These are phyloP conservation scores for Pipra filicauda DNA, from an alignment of 2,113 vertebrate genomes.

Conservation along the genomic window DNA sequence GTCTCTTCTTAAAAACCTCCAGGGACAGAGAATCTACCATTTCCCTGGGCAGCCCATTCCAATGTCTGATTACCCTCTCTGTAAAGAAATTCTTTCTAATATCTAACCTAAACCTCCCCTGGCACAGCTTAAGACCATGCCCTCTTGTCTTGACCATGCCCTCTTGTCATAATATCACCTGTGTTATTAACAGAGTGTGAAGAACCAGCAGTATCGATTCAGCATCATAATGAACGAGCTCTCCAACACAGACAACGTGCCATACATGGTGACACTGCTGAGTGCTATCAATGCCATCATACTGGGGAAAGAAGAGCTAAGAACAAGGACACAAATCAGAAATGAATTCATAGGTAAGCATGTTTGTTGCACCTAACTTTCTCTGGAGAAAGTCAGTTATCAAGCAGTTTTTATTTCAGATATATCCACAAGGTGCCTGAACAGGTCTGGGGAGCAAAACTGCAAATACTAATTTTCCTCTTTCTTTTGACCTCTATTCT, in stretches of 20 bases:
- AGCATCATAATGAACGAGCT: constrained; percentile 93
- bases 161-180: neutral
- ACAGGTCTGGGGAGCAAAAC: neutral
- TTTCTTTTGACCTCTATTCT: neutral
- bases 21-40: too few species aligned
- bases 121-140: too few species aligned
- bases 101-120: too few species aligned
- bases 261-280: constrained; percentile 91
- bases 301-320: constrained; percentile 87
- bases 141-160: too few species aligned
- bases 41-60: too few species aligned
- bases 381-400: neutral
- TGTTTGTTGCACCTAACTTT: neutral
- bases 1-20: too few species aligned
- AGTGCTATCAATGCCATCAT: constrained; percentile 94
- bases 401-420: neutral
- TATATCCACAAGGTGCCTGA: neutral
- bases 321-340: constrained; percentile 85
- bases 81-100: too few species aligned
- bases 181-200: constrained; percentile 78
- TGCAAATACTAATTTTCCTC: neutral
- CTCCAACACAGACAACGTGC: constrained; percentile 86
- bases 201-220: constrained; percentile 95
- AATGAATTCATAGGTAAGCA: constrained; percentile 92
- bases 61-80: too few species aligned